These are phyloP conservation scores for Batillaria attramentaria DNA, from an alignment of 1,140 invertebrate species.

Conservation along the genomic window DNA sequence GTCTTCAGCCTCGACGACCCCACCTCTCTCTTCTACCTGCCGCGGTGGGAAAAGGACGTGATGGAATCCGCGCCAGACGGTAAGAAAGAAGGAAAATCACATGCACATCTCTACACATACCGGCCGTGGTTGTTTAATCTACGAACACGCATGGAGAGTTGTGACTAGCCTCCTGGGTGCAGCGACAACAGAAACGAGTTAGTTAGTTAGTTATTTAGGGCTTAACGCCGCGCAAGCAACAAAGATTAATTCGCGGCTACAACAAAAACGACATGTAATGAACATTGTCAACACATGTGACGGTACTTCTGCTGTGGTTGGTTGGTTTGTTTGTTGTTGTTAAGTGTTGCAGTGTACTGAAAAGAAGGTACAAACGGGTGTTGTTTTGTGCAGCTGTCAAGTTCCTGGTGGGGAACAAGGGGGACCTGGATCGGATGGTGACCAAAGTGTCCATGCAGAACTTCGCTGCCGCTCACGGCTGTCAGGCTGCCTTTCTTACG, in stretches of 20 bases:
- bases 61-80: background rate
- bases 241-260: background rate
- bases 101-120: too few species aligned
- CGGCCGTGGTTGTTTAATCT: too few species aligned
- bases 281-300: too few species aligned
- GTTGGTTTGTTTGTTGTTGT: background rate
- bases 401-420: constrained; percentile 53
- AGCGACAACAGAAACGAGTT: background rate
- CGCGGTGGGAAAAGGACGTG: background rate
- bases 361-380: too few species aligned
- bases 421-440: constrained; percentile 40
- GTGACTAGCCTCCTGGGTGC: background rate
- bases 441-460: constrained; percentile 31
- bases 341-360: too few species aligned
- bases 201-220: too few species aligned
- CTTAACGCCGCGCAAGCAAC: too few species aligned
- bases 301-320: background rate
- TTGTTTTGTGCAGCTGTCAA: constrained; percentile 45
- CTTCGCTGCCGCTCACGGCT: constrained; percentile 44
- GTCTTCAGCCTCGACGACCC: background rate
- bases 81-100: too few species aligned
- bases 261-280: background rate
- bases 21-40: constrained; percentile 11
- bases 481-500: constrained; percentile 42
- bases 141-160: background rate